These are phyloP conservation scores for Epinotia ramella DNA, from an alignment of 2,888 invertebrate species.

Conservation along the genomic window DNA sequence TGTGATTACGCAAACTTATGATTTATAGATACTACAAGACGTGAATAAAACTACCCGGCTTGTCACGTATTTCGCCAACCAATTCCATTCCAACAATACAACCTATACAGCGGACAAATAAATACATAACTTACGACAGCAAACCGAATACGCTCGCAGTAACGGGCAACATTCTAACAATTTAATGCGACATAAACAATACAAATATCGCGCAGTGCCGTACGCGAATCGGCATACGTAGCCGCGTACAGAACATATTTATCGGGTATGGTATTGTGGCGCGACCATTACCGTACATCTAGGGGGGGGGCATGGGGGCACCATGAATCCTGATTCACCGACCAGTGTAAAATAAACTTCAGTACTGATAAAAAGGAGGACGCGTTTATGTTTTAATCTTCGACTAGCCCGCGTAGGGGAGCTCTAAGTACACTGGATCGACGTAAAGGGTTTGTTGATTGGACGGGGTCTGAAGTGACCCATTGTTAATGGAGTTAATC, in stretches of 20 bases:
- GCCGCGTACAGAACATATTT: constrained; percentile 78
- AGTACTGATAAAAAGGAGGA: constrained; percentile 29
- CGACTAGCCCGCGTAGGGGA: constrained; percentile 42
- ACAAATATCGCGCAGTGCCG: constrained; percentile 71
- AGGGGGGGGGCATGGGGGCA: constrained; percentile 76
- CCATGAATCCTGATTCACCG: constrained; percentile 82
- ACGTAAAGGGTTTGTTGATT: constrained; percentile 79
- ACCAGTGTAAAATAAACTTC: constrained; percentile 62
- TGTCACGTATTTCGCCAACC: constrained; percentile 14
- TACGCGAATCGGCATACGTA: constrained; percentile 75
- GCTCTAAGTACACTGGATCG: constrained; percentile 39
- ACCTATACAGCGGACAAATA: constrained; percentile 63
- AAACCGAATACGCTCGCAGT: constrained; percentile 82
- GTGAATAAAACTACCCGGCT: neutral
- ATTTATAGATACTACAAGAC: too few relatives aligned
- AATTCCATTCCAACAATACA: constrained; percentile 58
- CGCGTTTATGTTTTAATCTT: constrained; percentile 31
- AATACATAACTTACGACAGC: constrained; percentile 71
- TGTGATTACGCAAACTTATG: neutral
- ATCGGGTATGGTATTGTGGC: constrained; percentile 83
- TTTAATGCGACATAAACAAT: constrained; percentile 84
- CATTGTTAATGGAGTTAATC: constrained; percentile 83
- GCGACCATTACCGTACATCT: constrained; percentile 83
- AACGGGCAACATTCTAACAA: constrained; percentile 83
- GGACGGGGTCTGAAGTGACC: constrained; percentile 75